These are phyloP conservation scores for Lacerta bilineata DNA, from an alignment of 2,797 vertebrate species.

Conservation along the genomic window DNA sequence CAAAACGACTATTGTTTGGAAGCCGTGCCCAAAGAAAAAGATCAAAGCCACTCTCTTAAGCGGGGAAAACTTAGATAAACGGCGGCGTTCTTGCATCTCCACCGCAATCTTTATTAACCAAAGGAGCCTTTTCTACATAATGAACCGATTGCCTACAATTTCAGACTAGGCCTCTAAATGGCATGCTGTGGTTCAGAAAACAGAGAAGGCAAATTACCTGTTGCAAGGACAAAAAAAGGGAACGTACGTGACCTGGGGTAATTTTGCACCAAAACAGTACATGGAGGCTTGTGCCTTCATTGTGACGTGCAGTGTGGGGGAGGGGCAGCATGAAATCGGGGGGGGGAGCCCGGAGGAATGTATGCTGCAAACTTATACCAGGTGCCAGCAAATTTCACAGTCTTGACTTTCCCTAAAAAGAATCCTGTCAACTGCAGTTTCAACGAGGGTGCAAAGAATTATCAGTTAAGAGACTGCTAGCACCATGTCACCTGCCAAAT, in stretches of 20 bases:
- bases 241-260: neutral
- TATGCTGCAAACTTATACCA: neutral
- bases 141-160: neutral
- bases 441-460: neutral
- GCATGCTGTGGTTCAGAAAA: neutral
- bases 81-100: slow-evolving; percentile 3
- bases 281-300: neutral
- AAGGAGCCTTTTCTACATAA: slow-evolving; percentile 13
- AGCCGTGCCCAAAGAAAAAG: slow-evolving; percentile 68
- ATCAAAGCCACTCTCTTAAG: slow-evolving; percentile 67
- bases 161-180: neutral
- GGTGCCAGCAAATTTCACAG: neutral
- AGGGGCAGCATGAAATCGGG: too few relatives aligned
- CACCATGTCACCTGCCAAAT: too few relatives aligned
- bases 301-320: neutral
- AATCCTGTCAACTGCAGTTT: neutral
- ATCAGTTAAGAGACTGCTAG: too few relatives aligned
- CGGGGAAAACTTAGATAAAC: slow-evolving; percentile 58
- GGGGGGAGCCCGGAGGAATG: neutral
- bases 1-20: slow-evolving; percentile 65
- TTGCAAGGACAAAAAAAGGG: neutral
- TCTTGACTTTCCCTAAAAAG: neutral
- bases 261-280: neutral
- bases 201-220: neutral
- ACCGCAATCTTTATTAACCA: slow-evolving; percentile 60